Evolutionary conservation across 2,113 vertebrate species (phyloP).

Genomic region (Benitochromis conjunctus): DNA sequence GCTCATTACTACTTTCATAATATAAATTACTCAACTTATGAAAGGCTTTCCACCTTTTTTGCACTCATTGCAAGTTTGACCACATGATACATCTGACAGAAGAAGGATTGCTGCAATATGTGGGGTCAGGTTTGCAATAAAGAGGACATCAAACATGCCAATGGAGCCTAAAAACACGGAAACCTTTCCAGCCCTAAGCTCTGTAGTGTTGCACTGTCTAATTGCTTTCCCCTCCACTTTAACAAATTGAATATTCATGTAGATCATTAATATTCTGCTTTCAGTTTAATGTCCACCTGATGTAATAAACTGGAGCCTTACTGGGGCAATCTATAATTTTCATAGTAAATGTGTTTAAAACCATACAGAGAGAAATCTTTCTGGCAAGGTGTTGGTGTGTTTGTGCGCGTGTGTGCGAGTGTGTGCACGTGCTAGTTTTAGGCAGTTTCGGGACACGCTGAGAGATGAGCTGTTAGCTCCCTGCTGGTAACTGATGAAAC

Average conservation of each 20-base stretch:
- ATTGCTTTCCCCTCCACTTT: neutral
- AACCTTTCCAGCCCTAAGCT: neutral
- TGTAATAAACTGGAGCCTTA: slow-evolving; percentile 32
- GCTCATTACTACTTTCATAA: neutral
- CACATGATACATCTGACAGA: neutral
- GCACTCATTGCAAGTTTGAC: neutral
- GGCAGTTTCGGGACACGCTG: slow-evolving; percentile 57
- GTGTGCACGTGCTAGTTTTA: neutral
- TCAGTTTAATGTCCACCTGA: neutral
- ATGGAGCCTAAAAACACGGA: neutral
- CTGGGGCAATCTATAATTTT: slow-evolving; percentile 28
- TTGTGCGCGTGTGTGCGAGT: neutral
- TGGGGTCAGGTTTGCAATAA: neutral
- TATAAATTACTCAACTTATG: neutral
- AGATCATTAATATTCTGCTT: slow-evolving; percentile 31
- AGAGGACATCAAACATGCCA: neutral
- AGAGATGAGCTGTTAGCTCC: slow-evolving; percentile 40
- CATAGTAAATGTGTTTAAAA: slow-evolving; percentile 19
- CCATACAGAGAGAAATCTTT: neutral
- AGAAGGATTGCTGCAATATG: neutral
- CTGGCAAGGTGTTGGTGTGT: neutral
- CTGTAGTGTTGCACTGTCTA: neutral
- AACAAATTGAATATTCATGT: slow-evolving; percentile 36
- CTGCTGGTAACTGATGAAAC: slow-evolving; percentile 34
- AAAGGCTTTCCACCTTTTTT: neutral